Base-by-base conservation (phyloP, 2,113 vertebrate species). In the Melanerpes aurifrons region DNA sequence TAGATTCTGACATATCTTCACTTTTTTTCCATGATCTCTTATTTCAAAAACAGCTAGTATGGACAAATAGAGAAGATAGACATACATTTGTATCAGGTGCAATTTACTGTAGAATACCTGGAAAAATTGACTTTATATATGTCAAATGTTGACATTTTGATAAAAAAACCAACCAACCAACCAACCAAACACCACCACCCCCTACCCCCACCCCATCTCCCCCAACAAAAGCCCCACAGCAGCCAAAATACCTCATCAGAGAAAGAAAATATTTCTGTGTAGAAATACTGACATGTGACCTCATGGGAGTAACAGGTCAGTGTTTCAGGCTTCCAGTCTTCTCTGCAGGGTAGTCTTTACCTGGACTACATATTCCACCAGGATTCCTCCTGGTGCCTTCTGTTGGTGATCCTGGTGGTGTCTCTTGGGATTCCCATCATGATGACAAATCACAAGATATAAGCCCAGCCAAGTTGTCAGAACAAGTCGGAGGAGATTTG, bases 131-230 rank as follows among this genome's bases (percentile, higher is more conserved):
- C 75, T 87, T 73, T 82, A 54, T 89, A 26, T 71, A 15, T 91
- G 71, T 90, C 78, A 94, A 89, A 64, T 74, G 61, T 77, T 91
- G 89, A 92, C 75, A 86, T 89, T 92, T 89, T 93, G 68, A 95
- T 61, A 81, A 92, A 92, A 93, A 93, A 76, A 40, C 79, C 70
- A 85, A 72, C 64, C 1, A 7, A 26, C 31, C 68, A 91, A 95
- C 40, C 10, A 40, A 10, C 40, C 40, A 37, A 37, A 37, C 8
- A 37, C 35, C 35, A 35, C 35, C 35, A 35, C 35, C 35, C 35
- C 35, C 35, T 35, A 35, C 37, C 37, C 8, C 37, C 37, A 37
- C 37, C 37, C 37, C 37, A 37, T 10, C 37, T 11, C 40, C 40
- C 10, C 40, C 40, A 40, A 40, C 40, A 40, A 40, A 40, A 40